phyloP scores from a whole-genome alignment of 2,113 vertebrate genomes.

The Mohoua ochrocephala region DNA sequence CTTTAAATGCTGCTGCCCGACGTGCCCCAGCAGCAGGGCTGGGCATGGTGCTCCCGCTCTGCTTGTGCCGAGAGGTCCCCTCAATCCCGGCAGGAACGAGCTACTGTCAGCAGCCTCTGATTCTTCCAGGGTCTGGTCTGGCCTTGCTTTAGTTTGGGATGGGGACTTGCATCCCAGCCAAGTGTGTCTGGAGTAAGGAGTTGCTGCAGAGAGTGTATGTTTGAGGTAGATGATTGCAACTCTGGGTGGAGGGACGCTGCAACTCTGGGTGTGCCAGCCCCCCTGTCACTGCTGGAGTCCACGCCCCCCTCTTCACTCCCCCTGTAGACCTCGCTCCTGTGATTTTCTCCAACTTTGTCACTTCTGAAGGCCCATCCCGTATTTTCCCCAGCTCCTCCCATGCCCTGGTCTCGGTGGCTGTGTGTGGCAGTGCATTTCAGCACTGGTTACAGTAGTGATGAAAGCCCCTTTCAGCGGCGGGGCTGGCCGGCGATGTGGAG shows the following conservation, averaged over 20 bases:
- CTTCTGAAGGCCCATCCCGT: not conserved
- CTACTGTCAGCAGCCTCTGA: not conserved
- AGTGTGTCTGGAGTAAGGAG: not conserved
- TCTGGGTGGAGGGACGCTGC: not conserved
- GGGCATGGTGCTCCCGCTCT: not conserved
- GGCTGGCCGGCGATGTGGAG: accelerated
- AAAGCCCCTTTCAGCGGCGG: not conserved
- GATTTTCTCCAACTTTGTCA: not conserved
- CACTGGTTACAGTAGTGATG: no score
- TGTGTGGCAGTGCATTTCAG: not conserved
- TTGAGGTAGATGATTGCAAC: not conserved
- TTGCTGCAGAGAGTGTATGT: not conserved
- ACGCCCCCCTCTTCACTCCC: not conserved
- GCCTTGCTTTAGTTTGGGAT: not conserved
- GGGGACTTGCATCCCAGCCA: not conserved
- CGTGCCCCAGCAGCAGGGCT: accelerated
- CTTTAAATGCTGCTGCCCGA: not conserved
- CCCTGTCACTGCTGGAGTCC: accelerated
- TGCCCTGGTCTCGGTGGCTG: accelerated
- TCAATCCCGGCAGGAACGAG: not conserved
- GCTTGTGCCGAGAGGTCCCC: not conserved
- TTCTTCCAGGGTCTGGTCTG: not conserved
- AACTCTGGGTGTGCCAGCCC: not conserved
- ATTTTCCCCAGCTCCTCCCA: not conserved
- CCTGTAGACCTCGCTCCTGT: not conserved